Evolutionary conservation across 2,113 vertebrate species (phyloP), one percentile per base, ranked within the genome.

Genomic region (Myrmophylax atrothorax): DNA sequence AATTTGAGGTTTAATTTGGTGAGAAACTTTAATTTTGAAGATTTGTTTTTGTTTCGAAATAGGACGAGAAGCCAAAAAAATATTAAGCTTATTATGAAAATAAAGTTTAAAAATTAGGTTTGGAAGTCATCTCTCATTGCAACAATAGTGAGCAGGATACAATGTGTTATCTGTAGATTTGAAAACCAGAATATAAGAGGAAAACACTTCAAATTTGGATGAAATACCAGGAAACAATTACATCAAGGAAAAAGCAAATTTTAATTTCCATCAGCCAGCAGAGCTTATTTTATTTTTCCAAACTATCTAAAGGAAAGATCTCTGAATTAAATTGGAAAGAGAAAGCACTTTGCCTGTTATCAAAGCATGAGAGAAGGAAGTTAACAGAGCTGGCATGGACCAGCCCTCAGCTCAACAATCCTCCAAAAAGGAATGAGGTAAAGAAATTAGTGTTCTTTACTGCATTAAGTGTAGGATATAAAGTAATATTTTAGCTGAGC

Each of bases 191-290:
- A 62, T 74, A 18, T 26, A 50, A 66, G 42, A 80, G 82, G 52
- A 80, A 90, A 86, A 46, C 37, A 63, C 42, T 88, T 63, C 63
- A 59, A 12, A 73, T 92, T 77, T 96, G 92, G 92, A 92, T 6
- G 38, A 84, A 90, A 83, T 77, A 86, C 83, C 83, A 88, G 94
- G 94, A 95, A 93, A 86, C 70, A 84, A 67, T 96, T 93, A 84
- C 26, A 55, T 10, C 31, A 77, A 37, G 59, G 53, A 89, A 75
- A 76, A 93, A 77, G 37, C 44, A 84, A 90, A 80, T 93, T 67
- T 67, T 70, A 11, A 77, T 92, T 95, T 92, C 82, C 42, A 55
- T 53, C 42, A 6, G 73, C 44, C 82, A 88, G 40, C 53, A 77
- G 7, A 55, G 3, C 23, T 75, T 40, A 28, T 67, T 89, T 86